Evolutionary conservation across 1,140 invertebrate species (phyloP).

Genomic region (Papilio aristodemus): DNA sequence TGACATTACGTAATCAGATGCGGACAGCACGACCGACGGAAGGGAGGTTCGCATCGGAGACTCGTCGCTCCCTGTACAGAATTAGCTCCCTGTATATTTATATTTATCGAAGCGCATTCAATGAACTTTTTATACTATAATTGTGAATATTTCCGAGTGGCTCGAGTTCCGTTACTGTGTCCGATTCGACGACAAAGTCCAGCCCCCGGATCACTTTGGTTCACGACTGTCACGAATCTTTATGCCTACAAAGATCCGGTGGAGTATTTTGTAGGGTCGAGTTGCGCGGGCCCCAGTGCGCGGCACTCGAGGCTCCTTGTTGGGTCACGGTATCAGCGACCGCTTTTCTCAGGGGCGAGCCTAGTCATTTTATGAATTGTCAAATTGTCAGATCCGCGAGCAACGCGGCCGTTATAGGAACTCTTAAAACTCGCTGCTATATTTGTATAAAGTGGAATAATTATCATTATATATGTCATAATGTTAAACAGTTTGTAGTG

Average conservation of each 20-base stretch:
- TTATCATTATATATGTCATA: conserved; percentile 78
- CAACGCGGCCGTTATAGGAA: conserved; percentile 80
- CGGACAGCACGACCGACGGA: conserved; percentile 56
- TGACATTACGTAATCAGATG: conserved; percentile 68
- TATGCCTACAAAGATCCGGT: neutral
- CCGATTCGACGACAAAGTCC: conserved; percentile 64
- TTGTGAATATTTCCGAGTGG: conserved; percentile 72
- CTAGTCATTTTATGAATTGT: conserved; percentile 81
- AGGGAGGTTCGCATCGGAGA: conserved; percentile 51
- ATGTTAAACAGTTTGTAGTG: conserved; percentile 76
- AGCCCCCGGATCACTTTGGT: conserved; percentile 47
- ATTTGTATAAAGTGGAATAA: conserved; percentile 81
- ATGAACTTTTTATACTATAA: conserved; percentile 62
- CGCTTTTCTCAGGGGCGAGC: conserved; percentile 56
- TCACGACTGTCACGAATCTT: neutral
- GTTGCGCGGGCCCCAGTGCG: no score
- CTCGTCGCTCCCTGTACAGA: conserved; percentile 60
- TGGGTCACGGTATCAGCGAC: conserved; percentile 44
- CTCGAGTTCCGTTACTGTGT: conserved; percentile 76
- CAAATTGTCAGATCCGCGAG: conserved; percentile 74
- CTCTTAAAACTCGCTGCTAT: conserved; percentile 82
- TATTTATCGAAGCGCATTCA: conserved; percentile 64
- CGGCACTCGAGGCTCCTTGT: no score
- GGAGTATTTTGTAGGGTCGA: neutral
- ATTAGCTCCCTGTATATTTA: conserved; percentile 68